Evolutionary conservation across 37 sponge, comb jelly and placozoan genomes (phyloP).

Genomic region (Lycopodina hypogea): DNA sequence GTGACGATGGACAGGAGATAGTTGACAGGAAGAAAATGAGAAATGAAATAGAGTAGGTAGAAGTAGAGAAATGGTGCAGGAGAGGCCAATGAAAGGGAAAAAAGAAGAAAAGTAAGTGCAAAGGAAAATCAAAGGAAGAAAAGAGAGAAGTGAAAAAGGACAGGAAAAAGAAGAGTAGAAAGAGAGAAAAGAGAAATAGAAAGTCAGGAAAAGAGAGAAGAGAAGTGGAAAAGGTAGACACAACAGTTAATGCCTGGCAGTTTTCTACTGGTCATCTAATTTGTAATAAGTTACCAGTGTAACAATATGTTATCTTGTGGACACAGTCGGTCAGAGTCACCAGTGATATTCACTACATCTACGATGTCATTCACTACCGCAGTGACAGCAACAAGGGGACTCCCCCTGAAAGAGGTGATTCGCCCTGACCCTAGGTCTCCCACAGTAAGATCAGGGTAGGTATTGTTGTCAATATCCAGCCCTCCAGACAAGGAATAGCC

Average conservation of each 20-base stretch:
- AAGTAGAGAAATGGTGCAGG: too few relatives aligned
- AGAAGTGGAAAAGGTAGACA: neutral
- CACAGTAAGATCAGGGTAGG: constrained; percentile 54
- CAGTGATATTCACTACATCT: neutral
- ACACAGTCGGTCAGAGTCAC: constrained; percentile 2
- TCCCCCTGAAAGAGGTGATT: constrained; percentile 16
- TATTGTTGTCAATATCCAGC: constrained; percentile 63
- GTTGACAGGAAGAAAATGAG: neutral
- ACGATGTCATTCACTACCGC: neutral
- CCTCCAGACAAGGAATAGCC: constrained; percentile 57
- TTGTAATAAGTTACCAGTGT: neutral
- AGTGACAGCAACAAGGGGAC: constrained; percentile 34
- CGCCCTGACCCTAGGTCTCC: constrained; percentile 23
- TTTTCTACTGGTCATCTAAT: neutral
- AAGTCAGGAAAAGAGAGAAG: too few relatives aligned
- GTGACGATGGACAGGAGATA: neutral
- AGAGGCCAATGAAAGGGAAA: too few relatives aligned
- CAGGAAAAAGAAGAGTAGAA: too few relatives aligned
- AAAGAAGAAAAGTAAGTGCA: too few relatives aligned
- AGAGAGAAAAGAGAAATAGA: too few relatives aligned
- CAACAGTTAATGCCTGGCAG: neutral
- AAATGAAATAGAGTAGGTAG: too few relatives aligned
- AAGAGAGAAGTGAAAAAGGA: too few relatives aligned
- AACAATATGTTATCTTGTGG: constrained; percentile 3
- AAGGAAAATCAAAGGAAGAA: too few relatives aligned